Base-by-base conservation (phyloP, 2,113 vertebrate species). In the Corythornis cristatus region DNA sequence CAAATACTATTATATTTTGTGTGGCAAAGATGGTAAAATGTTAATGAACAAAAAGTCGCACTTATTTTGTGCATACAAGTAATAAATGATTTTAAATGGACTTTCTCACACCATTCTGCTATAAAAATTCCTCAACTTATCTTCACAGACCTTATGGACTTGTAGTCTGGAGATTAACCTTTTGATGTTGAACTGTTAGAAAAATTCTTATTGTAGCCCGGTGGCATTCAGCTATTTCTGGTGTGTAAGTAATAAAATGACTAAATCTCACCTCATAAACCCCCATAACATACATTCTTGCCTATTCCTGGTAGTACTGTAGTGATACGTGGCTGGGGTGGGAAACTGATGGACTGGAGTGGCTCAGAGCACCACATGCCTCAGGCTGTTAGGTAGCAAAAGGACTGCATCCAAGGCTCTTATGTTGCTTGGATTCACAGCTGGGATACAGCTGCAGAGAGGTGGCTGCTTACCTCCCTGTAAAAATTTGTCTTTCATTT, bases 41-140 rank as follows among this genome's bases (percentile, higher is more conserved):
- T 73, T 50, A 4, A 29, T 76, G 54, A 83, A 74, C 76, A 71
- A 66, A 4, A 14, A 29, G 67, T 37, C 53, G 9, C 4, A 26
- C 26, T 89, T 81, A 20, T 80, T 85, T 48, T 71, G 56, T 62
- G 18, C 19, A 62, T 66, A 68, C 7, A 3, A 70, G 21, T 37
- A 82, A 58, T 46, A 8, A 64, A 7, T 9, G 9, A 2, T 83
- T 90, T 87, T 35, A 87, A 91, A 68, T 0, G 3, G 68, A 80
- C 13, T 83, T 80, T 72, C 66, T 89, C 54, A 79, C 76, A 56
- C 43, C 80, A 85, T 85, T 89, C 56, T 56, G 51, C 81, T 71
- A 31, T 91, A 74, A 94, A 95, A 96, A 96, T 94, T 95, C 84
- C 82, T 91, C 10, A 82, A 83, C 62, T 79, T 92, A 87, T 92